Evolutionary conservation across 2,888 invertebrate species (phyloP).

Genomic region (Hemicrepidius hirtus): DNA sequence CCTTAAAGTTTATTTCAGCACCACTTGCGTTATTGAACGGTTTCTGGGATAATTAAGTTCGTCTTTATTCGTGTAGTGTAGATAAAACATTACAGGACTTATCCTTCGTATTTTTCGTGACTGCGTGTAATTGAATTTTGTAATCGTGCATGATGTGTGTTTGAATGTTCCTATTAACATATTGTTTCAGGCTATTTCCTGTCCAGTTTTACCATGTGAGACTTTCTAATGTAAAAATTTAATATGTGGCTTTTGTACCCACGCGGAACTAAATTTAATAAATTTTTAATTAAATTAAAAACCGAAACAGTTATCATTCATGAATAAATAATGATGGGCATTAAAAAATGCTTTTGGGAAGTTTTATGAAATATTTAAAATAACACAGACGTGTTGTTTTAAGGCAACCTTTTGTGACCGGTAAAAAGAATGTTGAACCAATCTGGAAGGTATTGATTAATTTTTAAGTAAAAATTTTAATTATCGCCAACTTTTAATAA

Average conservation of each 20-base stretch:
- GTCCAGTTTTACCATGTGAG: conserved; percentile 16
- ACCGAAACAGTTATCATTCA: conserved; percentile 3
- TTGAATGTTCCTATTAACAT: conserved; percentile 44
- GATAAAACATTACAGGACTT: conserved; percentile 6
- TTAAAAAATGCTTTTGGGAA: neutral
- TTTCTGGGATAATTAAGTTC: neutral
- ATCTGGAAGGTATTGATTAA: conserved; percentile 40
- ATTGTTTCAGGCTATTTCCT: conserved; percentile 47
- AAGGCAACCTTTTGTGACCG: neutral
- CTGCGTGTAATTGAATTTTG: conserved; percentile 45
- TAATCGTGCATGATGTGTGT: conserved; percentile 44
- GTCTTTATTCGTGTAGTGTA: neutral
- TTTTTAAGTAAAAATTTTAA: conserved; percentile 42
- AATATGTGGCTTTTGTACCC: conserved; percentile 19
- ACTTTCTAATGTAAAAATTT: conserved; percentile 33
- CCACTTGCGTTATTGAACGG: conserved; percentile 16
- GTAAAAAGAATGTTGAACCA: conserved; percentile 18
- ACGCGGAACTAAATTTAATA: conserved; percentile 33
- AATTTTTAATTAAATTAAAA: conserved; percentile 33
- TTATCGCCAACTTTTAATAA: conserved; percentile 46
- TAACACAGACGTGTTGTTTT: neutral
- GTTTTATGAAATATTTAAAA: neutral
- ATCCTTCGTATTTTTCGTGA: conserved; percentile 39
- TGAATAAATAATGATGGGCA: conserved; percentile 4
- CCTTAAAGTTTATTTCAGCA: neutral